These are phyloP conservation scores for Tenualosa ilisha DNA, from an alignment of 2,797 vertebrate species.

Conservation along the genomic window DNA sequence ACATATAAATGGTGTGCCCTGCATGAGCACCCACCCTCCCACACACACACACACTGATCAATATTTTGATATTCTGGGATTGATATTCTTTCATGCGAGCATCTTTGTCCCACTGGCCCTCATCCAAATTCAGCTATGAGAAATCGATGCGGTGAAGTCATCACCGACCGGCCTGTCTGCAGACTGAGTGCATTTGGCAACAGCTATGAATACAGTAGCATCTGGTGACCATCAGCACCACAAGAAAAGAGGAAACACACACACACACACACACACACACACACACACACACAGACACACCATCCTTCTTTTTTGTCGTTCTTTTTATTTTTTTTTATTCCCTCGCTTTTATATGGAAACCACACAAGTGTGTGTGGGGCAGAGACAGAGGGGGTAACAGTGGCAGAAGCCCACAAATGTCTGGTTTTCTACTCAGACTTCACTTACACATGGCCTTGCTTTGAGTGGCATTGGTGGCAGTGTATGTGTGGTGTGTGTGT, in stretches of 20 bases:
- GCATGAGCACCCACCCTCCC: background rate
- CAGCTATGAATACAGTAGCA: background rate
- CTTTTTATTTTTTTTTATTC: background rate
- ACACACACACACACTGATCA: slow-evolving; percentile 11
- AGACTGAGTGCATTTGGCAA: background rate
- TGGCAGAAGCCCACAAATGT: slow-evolving; percentile 49
- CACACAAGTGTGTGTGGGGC: background rate
- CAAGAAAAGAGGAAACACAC: slow-evolving; percentile 43
- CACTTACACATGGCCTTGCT: slow-evolving; percentile 14
- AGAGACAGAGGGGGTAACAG: background rate
- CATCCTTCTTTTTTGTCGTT: background rate
- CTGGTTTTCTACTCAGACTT: slow-evolving; percentile 33
- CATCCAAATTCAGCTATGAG: background rate
- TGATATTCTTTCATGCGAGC: background rate
- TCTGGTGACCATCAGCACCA: slow-evolving; percentile 19
- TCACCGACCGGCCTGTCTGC: background rate
- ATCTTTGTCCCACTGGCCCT: background rate
- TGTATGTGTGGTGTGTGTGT: too few species aligned
- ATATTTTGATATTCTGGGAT: slow-evolving; percentile 19
- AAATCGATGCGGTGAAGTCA: slow-evolving; percentile 22
- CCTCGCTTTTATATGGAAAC: background rate
- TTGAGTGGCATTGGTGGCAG: background rate
- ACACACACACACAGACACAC: background rate
- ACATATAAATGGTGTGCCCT: background rate
- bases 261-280: slow-evolving; percentile 4